phyloP scores from a whole-genome alignment of 2,113 vertebrate genomes.

The Tragelaphus strepsiceros region DNA sequence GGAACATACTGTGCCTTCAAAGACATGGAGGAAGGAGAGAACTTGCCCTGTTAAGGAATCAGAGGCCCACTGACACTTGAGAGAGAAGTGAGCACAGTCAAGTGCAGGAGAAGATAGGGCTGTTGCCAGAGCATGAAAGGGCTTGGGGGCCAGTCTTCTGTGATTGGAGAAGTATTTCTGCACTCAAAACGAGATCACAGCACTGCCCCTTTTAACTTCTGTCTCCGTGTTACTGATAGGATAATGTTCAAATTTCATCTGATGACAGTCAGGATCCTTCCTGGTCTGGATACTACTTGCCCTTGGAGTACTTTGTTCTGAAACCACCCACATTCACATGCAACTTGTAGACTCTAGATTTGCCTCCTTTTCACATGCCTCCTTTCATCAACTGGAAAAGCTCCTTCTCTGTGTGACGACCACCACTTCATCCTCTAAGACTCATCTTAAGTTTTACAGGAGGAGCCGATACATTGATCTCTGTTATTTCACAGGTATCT shows the following conservation, averaged over 20 bases:
- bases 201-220: background rate
- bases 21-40: background rate
- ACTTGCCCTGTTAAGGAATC: background rate
- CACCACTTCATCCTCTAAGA: background rate
- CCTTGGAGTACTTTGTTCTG: background rate
- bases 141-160: background rate
- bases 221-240: background rate
- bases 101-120: background rate
- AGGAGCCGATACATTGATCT: background rate
- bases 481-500: background rate
- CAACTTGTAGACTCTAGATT: background rate
- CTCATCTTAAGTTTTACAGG: background rate
- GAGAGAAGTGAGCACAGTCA: background rate
- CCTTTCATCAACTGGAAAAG: background rate
- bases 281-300: background rate
- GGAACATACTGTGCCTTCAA: background rate
- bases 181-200: background rate
- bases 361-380: background rate
- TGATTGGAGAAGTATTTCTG: background rate
- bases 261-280: background rate
- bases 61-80: background rate
- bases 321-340: background rate
- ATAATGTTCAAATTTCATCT: background rate
- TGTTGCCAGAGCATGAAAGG: background rate
- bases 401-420: background rate